Evolutionary conservation across 2,888 invertebrate genomes (phyloP), one percentile per base, ranked within the genome.

Genomic region (Subacronicta megacephala): DNA sequence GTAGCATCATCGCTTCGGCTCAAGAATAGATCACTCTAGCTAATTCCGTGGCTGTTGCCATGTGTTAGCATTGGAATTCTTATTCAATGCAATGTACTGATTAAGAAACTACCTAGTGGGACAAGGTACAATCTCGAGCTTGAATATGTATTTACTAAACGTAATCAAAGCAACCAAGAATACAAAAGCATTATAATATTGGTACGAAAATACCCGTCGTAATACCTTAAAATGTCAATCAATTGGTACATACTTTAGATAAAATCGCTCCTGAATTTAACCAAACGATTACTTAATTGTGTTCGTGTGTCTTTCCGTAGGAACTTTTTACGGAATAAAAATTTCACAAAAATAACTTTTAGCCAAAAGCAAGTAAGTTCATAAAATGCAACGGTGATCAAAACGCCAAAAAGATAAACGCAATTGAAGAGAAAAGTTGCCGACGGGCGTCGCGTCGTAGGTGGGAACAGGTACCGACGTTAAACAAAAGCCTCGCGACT

Each of bases 401-500:
- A 52, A 52, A 35, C 13, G 13, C n/a, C 3, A 23, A 46, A 38
- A 53, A 62, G 35, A 45, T 51, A 55, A 45, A 54, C 33, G 55
- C 50, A 41, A 56, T 36, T 60, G 68, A 59, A 61, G 53, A 43
- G 38, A 35, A 43, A 51, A 38, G 45, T 20, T 20, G 35, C 20
- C 41, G 31, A n/a, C n/a, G n/a, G n/a, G n/a, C n/a, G n/a, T n/a
- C n/a, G 9, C 31, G 9, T 23, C 16, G 7, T 41, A 53, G 43
- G 31, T 36, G 42, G 16, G 40, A 51, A 31, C 36, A 46, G 56
- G 35, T 18, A 43, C 23, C n/a, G n/a, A 23, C 43, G 55, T 54
- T 63, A 60, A 62, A 73, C 69, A 73, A 76, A 57, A 58, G 59
- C 43, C n/a, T 16, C 40, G 47, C 36, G 52, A 46, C 18, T 4